Percentiles rank a stretch among this genome's conserved stretches.
These are phyloP conservation scores for Microcebus griseorufus DNA, from an alignment of 2,113 vertebrate species.

Conservation along the genomic window DNA sequence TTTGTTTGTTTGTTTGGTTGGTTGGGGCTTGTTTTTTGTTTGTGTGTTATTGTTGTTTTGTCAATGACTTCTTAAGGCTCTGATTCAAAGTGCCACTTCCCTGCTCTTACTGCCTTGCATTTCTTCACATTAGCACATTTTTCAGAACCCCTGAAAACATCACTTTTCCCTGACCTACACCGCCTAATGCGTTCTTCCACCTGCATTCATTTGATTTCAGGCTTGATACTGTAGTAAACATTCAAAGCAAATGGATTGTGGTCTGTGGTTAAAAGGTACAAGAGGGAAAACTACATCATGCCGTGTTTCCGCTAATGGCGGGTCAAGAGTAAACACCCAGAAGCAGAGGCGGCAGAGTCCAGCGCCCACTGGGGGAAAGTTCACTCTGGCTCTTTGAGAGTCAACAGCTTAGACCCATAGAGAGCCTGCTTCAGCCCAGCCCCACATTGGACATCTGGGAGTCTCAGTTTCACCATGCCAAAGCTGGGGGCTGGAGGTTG, in stretches of 20 bases:
- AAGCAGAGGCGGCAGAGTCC: background rate
- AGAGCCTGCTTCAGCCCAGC: background rate
- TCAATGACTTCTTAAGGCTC: background rate
- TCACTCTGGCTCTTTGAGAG: background rate
- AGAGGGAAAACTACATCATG: background rate
- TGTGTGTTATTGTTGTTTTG: background rate
- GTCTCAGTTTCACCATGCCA: background rate
- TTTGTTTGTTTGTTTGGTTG: too few species aligned
- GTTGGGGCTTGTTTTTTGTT: too few species aligned
- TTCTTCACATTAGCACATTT: background rate
- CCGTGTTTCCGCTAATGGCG: constrained; percentile 1
- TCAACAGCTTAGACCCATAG: background rate
- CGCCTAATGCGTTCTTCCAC: background rate
- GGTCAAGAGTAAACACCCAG: background rate
- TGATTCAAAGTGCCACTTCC: background rate
- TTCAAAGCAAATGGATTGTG: constrained; percentile 59
- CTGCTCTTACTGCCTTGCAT: background rate
- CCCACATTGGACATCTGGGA: background rate
- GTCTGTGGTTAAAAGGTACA: constrained; percentile 52
- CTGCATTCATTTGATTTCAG: constrained; percentile 35
- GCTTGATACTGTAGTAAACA: background rate
- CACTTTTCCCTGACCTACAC: background rate
- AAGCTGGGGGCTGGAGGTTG: fast-evolving
- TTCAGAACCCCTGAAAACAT: background rate
- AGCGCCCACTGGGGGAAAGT: background rate